Evolutionary conservation across 2,888 invertebrate genomes (phyloP).

Genomic region (Blomia tropicalis): DNA sequence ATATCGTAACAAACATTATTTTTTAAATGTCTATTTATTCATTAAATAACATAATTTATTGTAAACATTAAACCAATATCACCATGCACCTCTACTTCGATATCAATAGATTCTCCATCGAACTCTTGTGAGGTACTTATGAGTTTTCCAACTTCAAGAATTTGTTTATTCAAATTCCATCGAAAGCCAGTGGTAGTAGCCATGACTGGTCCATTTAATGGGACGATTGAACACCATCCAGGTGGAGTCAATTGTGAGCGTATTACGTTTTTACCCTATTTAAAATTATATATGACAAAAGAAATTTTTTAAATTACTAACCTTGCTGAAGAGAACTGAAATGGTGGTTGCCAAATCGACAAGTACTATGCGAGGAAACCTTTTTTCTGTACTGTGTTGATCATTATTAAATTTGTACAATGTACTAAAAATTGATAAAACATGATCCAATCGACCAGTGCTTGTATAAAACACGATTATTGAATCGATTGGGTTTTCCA

Average conservation of each 20-base stretch:
- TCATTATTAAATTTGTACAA: not conserved
- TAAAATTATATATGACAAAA: no score
- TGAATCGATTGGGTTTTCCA: not conserved
- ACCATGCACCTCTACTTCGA: no score
- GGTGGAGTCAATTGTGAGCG: no score
- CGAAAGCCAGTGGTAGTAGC: slow-evolving; percentile 17
- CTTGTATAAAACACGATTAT: slow-evolving; percentile 11
- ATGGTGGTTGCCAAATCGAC: slow-evolving; percentile 9
- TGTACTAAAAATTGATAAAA: slow-evolving; percentile 12
- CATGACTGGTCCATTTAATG: not conserved
- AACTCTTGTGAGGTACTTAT: slow-evolving; percentile 22
- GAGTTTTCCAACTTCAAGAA: slow-evolving; percentile 15
- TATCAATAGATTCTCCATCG: not conserved
- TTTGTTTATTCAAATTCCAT: slow-evolving; percentile 17
- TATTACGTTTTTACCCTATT: slow-evolving; percentile 18
- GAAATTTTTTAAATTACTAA: not conserved
- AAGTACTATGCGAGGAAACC: not conserved
- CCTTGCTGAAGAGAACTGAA: slow-evolving; percentile 1
- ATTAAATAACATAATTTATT: not conserved
- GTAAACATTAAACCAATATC: no score
- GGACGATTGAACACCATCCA: slow-evolving; percentile 21
- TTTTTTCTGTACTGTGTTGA: not conserved
- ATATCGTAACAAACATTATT: not conserved
- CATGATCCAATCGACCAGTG: slow-evolving; percentile 16
- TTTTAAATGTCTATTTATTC: not conserved